Evolutionary conservation across 2,888 invertebrate species (phyloP).

Genomic region (Pelosia muscerda): DNA sequence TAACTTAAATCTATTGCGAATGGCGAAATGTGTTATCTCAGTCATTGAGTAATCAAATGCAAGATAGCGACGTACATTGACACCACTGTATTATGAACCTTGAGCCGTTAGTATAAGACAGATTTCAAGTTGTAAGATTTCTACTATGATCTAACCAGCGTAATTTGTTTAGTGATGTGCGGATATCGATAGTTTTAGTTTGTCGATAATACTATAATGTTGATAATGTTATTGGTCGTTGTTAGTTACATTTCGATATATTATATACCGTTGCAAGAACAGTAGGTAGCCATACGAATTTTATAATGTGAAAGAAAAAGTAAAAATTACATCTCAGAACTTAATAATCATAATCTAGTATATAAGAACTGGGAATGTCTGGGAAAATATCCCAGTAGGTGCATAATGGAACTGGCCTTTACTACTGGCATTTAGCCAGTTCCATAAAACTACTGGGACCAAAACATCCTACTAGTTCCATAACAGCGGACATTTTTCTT

Average conservation of each 20-base stretch:
- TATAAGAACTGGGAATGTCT: too few relatives aligned
- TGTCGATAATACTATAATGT: constrained; percentile 23
- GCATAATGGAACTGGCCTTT: too few relatives aligned
- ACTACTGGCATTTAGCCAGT: too few relatives aligned
- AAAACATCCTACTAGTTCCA: too few relatives aligned
- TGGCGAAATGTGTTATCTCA: constrained; percentile 34
- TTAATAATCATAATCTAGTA: too few relatives aligned
- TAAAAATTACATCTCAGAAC: too few relatives aligned
- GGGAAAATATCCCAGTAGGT: too few relatives aligned
- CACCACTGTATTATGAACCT: constrained; percentile 12
- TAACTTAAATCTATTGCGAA: constrained; percentile 14
- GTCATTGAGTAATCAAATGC: constrained; percentile 33
- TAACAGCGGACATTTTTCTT: too few relatives aligned
- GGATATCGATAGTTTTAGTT: constrained; percentile 34
- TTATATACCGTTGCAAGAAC: too few relatives aligned
- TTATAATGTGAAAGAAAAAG: too few relatives aligned
- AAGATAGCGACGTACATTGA: constrained; percentile 5
- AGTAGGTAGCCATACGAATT: too few relatives aligned
- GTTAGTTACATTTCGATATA: not conserved
- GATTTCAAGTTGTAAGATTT: constrained; percentile 30
- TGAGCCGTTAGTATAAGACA: constrained; percentile 12
- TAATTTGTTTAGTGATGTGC: constrained; percentile 65
- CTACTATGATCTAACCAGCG: constrained; percentile 60
- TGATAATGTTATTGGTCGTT: not conserved
- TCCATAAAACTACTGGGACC: too few relatives aligned